A percentile compares a stretch with the other conserved stretches of the same genome.
phyloP scores from a whole-genome alignment of 2,113 vertebrate genomes.

The Scolopax mira region DNA sequence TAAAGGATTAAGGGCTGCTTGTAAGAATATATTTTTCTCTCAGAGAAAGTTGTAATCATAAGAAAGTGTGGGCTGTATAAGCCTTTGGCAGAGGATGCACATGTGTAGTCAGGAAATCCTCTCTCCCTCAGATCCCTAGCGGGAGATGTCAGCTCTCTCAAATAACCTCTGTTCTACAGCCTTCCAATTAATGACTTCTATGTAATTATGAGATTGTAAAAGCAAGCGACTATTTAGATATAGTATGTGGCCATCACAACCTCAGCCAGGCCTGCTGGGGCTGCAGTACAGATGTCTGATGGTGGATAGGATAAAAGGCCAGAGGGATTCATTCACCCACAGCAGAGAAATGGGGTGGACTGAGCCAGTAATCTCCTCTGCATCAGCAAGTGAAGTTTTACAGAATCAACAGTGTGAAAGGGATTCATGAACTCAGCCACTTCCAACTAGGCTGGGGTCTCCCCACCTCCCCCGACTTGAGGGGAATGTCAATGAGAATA shows the following conservation, averaged over 20 bases:
- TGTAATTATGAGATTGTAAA: not conserved
- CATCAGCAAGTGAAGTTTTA: not conserved
- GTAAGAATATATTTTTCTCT: not conserved
- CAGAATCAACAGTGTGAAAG: not conserved
- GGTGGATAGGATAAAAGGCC: not conserved
- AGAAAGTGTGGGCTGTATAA: not conserved
- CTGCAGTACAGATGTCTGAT: not conserved
- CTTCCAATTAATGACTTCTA: not conserved
- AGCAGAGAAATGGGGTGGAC: not conserved
- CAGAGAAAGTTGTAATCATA: not conserved
- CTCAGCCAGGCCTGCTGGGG: not conserved
- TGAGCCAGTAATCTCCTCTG: not conserved
- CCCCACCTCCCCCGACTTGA: too few species aligned
- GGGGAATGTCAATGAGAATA: not conserved
- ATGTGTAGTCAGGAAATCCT: not conserved
- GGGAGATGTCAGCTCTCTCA: not conserved
- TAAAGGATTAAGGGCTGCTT: not conserved
- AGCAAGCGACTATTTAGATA: not conserved
- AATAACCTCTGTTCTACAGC: not conserved
- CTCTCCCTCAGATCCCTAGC: not conserved
- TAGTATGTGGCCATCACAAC: not conserved
- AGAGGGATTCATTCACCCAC: not conserved
- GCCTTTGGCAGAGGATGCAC: not conserved
- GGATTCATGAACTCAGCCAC: not conserved
- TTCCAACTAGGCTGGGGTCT: not conserved